Base-by-base conservation (phyloP, 2,797 vertebrate genomes). In the Hoplostethus atlanticus region DNA sequence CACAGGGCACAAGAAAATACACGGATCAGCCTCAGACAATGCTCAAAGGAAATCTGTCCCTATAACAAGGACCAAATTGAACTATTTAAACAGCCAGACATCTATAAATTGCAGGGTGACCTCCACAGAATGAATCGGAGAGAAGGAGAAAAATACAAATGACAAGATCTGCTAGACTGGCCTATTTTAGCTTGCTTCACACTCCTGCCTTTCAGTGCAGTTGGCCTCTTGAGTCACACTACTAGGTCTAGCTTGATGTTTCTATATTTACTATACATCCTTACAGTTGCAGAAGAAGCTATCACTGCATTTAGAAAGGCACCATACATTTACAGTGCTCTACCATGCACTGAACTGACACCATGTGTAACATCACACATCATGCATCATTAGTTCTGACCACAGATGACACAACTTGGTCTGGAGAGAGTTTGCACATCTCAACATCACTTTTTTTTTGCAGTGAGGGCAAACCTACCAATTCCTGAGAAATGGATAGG, bases 371-470 rank as follows among this genome's bases (percentile, higher is more conserved):
- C 50, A 79, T 77, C 77, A 0, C 5, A 30, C 4, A 21, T 30
- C 72, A 81, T 84, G 84, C 85, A 83, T 74, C 46, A 67, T 69
- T 25, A 59, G 25, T 46, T 70, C 40, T 67, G 55, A 75, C 67
- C 21, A 79, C 64, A 72, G 30, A 42, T 68, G 13, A 57, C 34
- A 50, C 38, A 64, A 57, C 44, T 74, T 60, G 57, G 60, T 69
- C 36, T 56, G 61, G 38, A 63, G 68, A 55, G 55, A 25, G 73
- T 68, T 53, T 76, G 64, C 12, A 0, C 65, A 77, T 71, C 42
- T 68, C 31, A 73, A 74, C 65, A 70, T 60, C 28, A 25, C 70
- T 12, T 42, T 42, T 10, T 10, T 73, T 80, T 63, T 72, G 69
- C 72, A 76, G 57, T 7, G 63, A 71, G 28, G 30, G 64, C 54